Percentiles rank a stretch among this genome's conserved stretches.
These are phyloP conservation scores for Zapus hudsonius DNA, from an alignment of 2,113 vertebrate genomes.

Conservation along the genomic window DNA sequence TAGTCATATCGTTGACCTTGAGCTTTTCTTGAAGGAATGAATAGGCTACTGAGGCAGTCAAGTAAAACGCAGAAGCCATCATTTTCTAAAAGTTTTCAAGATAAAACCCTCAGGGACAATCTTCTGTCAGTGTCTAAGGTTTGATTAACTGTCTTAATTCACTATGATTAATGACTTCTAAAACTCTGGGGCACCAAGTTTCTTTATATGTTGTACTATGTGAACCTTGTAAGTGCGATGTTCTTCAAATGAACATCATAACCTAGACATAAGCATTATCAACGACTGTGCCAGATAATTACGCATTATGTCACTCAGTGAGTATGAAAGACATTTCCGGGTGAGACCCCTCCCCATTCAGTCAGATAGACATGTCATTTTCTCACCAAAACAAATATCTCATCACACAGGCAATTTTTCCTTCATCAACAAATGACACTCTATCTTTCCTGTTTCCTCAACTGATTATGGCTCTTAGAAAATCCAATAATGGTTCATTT, in stretches of 20 bases:
- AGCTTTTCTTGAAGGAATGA: slow-evolving; percentile 77
- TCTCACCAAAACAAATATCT: slow-evolving; percentile 59
- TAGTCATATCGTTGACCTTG: slow-evolving; percentile 78
- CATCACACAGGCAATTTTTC: not conserved
- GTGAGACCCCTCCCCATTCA: not conserved
- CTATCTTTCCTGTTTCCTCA: not conserved
- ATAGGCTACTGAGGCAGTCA: slow-evolving; percentile 72
- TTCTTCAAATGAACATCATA: not conserved
- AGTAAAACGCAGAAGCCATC: slow-evolving; percentile 81
- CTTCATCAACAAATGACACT: slow-evolving; percentile 1
- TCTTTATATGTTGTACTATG: slow-evolving; percentile 25
- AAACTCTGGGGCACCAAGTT: slow-evolving; percentile 45
- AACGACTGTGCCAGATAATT: not conserved
- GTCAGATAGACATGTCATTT: slow-evolving; percentile 19
- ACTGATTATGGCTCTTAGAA: not conserved
- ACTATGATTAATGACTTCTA: slow-evolving; percentile 84
- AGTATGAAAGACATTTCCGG: slow-evolving; percentile 11
- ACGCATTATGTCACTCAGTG: not conserved
- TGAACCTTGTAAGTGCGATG: slow-evolving; percentile 53
- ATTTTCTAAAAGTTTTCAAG: slow-evolving; percentile 82
- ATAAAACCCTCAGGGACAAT: slow-evolving; percentile 79
- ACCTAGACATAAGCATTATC: not conserved
- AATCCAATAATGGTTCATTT: slow-evolving; percentile 36
- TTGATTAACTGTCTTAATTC: slow-evolving; percentile 88
- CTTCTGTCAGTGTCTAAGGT: slow-evolving; percentile 78